phyloP scores from a whole-genome alignment of 2,797 vertebrate genomes.

The Tadarida brasiliensis region DNA sequence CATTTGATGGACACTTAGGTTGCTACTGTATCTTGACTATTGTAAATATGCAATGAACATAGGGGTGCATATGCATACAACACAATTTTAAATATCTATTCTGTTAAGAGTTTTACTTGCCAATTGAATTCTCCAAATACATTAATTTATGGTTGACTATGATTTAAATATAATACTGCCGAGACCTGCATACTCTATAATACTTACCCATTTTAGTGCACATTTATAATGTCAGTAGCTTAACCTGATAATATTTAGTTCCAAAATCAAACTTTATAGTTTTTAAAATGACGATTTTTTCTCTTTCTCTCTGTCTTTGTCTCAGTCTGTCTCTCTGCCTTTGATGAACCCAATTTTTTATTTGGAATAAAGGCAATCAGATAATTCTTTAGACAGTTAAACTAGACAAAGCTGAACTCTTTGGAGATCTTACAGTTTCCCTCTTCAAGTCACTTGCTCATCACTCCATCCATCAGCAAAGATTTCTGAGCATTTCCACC shows the following conservation, averaged over 20 bases:
- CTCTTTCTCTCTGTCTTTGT: not conserved
- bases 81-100: not conserved
- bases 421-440: not conserved
- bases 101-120: not conserved
- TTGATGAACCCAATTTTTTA: not conserved
- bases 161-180: not conserved
- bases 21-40: not conserved
- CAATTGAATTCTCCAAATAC: not conserved
- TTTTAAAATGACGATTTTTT: not conserved
- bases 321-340: not conserved
- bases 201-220: not conserved
- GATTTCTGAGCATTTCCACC: not conserved
- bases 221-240: not conserved
- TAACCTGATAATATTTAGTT: not conserved
- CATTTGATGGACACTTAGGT: not conserved
- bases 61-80: not conserved
- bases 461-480: not conserved
- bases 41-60: not conserved
- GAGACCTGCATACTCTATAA: not conserved
- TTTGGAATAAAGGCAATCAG: not conserved
- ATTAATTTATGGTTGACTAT: not conserved
- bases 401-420: not conserved
- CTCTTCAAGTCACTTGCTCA: not conserved
- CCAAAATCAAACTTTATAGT: constrained; percentile 31
- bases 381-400: not conserved